These are phyloP conservation scores for Aldabrachelys gigantea DNA, from an alignment of 2,113 vertebrate genomes.

Conservation along the genomic window DNA sequence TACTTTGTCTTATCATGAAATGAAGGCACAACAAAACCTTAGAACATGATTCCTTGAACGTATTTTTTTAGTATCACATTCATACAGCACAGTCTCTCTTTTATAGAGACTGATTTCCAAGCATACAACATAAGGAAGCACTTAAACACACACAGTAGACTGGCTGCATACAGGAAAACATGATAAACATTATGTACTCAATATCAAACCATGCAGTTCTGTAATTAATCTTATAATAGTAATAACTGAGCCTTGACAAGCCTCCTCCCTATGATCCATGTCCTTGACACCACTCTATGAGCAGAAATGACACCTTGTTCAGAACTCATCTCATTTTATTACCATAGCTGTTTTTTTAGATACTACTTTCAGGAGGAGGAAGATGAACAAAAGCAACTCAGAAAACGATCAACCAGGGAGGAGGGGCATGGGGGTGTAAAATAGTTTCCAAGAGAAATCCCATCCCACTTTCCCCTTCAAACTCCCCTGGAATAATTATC, in stretches of 20 bases:
- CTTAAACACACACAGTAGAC: not conserved
- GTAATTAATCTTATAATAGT: slow-evolving; percentile 73
- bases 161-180: not conserved
- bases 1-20: not conserved
- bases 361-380: not conserved
- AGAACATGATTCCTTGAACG: not conserved
- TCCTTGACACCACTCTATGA: slow-evolving; percentile 58
- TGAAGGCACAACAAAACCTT: not conserved
- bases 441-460: not conserved
- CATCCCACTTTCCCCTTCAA: not conserved
- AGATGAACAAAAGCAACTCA: not conserved
- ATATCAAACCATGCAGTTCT: slow-evolving; percentile 51
- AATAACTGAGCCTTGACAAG: slow-evolving; percentile 72
- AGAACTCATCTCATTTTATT: slow-evolving; percentile 37
- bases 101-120: not conserved
- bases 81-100: not conserved
- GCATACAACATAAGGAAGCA: not conserved
- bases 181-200: slow-evolving; percentile 37
- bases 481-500: not conserved
- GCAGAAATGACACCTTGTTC: slow-evolving; percentile 71
- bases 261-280: slow-evolving; percentile 67
- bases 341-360: slow-evolving; percentile 44
- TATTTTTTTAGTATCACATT: not conserved
- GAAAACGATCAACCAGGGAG: not conserved
- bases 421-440: not conserved